Evolutionary conservation across 2,888 invertebrate genomes (phyloP).

Genomic region (Orthosia gracilis): DNA sequence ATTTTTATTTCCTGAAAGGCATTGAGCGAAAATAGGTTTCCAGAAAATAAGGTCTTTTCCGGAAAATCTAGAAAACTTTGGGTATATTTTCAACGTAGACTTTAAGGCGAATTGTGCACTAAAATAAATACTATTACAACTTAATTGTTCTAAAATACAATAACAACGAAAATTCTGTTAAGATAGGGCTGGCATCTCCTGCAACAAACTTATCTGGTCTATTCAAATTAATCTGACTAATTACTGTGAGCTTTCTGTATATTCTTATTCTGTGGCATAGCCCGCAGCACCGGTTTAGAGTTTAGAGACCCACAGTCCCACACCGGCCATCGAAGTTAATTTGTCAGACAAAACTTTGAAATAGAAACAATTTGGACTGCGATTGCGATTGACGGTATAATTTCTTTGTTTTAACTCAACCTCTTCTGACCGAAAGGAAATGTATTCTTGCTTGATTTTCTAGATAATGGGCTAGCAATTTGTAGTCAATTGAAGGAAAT

Average conservation of each 20-base stretch:
- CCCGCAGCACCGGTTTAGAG: constrained; percentile 37
- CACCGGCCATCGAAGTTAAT: constrained; percentile 47
- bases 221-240: background rate
- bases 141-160: too few species aligned
- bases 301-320: constrained; percentile 30
- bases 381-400: constrained; percentile 29
- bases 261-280: constrained; percentile 8
- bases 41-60: too few species aligned
- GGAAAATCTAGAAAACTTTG: too few species aligned
- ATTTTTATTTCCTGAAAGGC: too few species aligned
- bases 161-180: too few species aligned
- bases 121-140: too few species aligned
- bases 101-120: too few species aligned
- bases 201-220: background rate
- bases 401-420: constrained; percentile 33
- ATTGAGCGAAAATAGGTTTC: too few species aligned
- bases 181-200: background rate
- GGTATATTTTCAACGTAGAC: too few species aligned
- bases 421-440: constrained; percentile 37
- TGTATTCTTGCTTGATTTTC: constrained; percentile 6
- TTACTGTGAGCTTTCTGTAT: constrained; percentile 29
- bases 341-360: constrained; percentile 56
- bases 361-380: constrained; percentile 41
- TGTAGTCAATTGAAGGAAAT: constrained; percentile 57
- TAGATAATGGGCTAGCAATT: constrained; percentile 48